Evolutionary conservation across 2,113 vertebrate species (phyloP).

Genomic region (Thermophis baileyi): DNA sequence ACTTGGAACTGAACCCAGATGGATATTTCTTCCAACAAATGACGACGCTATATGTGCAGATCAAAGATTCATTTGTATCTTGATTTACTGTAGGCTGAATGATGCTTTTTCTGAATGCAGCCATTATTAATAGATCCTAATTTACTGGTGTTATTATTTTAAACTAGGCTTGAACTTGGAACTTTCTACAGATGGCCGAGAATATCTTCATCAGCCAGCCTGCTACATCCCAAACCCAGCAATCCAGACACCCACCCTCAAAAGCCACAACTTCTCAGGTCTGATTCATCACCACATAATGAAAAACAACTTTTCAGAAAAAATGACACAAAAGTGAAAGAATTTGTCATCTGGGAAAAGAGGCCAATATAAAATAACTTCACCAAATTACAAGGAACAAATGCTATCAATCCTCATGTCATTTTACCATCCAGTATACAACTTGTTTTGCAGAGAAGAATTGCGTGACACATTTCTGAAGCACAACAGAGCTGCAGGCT

Average conservation of each 20-base stretch:
- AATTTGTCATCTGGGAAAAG: conserved; percentile 51
- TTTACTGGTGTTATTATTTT: conserved; percentile 57
- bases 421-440: not conserved
- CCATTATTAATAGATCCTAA: conserved; percentile 48
- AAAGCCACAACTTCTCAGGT: conserved; percentile 67
- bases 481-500: not conserved
- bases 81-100: not conserved
- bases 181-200: conserved; percentile 58
- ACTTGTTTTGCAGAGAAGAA: not conserved
- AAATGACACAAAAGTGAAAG: conserved; percentile 56
- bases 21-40: no score
- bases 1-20: no score
- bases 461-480: not conserved
- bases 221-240: conserved; percentile 51
- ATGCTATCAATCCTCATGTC: not conserved
- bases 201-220: conserved; percentile 53
- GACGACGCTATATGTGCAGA: not conserved
- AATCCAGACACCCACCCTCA: conserved; percentile 68
- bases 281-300: conserved; percentile 61
- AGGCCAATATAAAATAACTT: not conserved
- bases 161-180: conserved; percentile 51
- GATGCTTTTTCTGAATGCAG: not conserved
- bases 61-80: not conserved
- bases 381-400: not conserved
- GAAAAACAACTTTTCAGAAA: conserved; percentile 49